phyloP scores from a whole-genome alignment of 2,888 invertebrate genomes.

The Drosophila pegasa region DNA sequence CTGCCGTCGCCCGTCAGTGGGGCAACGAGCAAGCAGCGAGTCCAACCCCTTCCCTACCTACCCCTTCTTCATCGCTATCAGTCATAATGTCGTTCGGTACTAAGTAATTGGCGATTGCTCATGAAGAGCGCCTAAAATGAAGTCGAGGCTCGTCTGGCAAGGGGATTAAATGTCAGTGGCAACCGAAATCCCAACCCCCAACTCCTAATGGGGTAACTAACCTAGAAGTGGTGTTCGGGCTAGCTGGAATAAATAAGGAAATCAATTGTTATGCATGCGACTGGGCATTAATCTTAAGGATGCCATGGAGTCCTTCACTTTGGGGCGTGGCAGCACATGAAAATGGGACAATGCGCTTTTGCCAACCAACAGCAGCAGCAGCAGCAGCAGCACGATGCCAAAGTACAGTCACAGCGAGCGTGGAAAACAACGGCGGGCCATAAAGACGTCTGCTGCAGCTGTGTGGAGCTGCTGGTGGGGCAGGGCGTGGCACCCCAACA shows the following conservation, averaged over 20 bases:
- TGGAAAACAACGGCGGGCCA: constrained; percentile 75
- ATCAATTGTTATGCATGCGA: constrained; percentile 70
- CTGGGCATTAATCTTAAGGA: constrained; percentile 66
- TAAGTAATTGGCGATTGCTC: constrained; percentile 52
- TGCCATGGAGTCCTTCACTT: constrained; percentile 15
- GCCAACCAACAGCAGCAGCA: constrained; percentile 18
- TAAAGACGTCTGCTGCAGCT: constrained; percentile 77
- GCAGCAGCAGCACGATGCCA: constrained; percentile 45
- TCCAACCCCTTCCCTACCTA: background rate
- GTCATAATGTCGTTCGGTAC: constrained; percentile 37
- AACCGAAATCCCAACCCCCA: constrained; percentile 24
- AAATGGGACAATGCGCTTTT: constrained; percentile 59
- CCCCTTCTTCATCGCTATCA: constrained; percentile 13
- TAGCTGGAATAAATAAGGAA: constrained; percentile 55
- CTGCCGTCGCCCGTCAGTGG: constrained; percentile 15
- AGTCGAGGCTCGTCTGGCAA: constrained; percentile 33
- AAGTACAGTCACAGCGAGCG: constrained; percentile 78
- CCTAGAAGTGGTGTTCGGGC: background rate
- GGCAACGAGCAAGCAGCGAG: background rate
- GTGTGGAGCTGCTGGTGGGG: background rate
- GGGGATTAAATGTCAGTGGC: constrained; percentile 61
- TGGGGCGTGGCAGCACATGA: constrained; percentile 55
- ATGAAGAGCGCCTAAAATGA: constrained; percentile 28
- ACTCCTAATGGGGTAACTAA: constrained; percentile 1
- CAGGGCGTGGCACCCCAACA: constrained; percentile 2